Conservation (phyloP, 1,140 invertebrate genomes). For the Drosophila pectinifera region DNA sequence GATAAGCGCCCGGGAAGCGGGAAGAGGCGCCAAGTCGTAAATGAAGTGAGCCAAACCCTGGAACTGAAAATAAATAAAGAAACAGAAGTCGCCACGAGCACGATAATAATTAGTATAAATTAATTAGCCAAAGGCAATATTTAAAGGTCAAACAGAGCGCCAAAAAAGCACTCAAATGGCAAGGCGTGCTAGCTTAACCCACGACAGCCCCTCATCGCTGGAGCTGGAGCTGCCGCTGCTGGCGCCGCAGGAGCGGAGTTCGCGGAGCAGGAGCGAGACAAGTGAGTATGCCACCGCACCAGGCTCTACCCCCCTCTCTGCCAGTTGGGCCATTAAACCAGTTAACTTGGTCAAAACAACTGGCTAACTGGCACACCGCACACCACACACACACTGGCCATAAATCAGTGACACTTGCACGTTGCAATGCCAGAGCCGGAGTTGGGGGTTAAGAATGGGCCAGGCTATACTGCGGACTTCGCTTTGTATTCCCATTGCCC, state of each 20-base stretch:
- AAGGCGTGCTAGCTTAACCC: slow-evolving; percentile 54
- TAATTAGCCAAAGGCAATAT: slow-evolving; percentile 34
- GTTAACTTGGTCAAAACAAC: slow-evolving; percentile 77
- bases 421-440: slow-evolving; percentile 49
- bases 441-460: slow-evolving; percentile 5
- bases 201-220: slow-evolving; percentile 41
- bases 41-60: slow-evolving; percentile 23
- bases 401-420: slow-evolving; percentile 80
- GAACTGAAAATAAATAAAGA: slow-evolving; percentile 11
- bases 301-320: slow-evolving; percentile 1
- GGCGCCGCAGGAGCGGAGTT: slow-evolving; percentile 58
- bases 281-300: slow-evolving; percentile 53
- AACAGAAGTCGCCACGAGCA: slow-evolving; percentile 24
- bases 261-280: slow-evolving; percentile 53
- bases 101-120: slow-evolving; percentile 57
- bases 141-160: slow-evolving; percentile 32
- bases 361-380: slow-evolving; percentile 57
- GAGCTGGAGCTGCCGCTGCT: slow-evolving; percentile 61
- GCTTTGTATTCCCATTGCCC: slow-evolving; percentile 10
- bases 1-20: slow-evolving; percentile 48
- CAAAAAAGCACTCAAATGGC: slow-evolving; percentile 34
- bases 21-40: slow-evolving; percentile 65
- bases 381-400: slow-evolving; percentile 44
- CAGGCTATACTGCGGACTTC: slow-evolving; percentile 12
- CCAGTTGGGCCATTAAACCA: slow-evolving; percentile 67